Base-by-base conservation (phyloP, 2,888 invertebrate genomes). In the Cartodere bifasciata region DNA sequence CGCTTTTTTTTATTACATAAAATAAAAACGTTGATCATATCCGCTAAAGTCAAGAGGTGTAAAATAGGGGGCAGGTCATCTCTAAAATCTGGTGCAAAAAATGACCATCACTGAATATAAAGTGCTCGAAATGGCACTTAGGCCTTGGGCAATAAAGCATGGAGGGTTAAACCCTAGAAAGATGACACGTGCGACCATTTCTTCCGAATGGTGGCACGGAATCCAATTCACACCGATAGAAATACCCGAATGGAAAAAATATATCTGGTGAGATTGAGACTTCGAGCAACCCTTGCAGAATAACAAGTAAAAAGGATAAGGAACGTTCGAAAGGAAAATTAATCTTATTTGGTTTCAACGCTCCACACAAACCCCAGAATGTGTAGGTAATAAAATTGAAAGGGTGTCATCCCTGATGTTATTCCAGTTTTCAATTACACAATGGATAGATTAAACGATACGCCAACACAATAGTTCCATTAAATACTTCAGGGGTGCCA, bases 361-460 rank as follows among this genome's bases (percentile, higher is more conserved):
- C n/a, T n/a, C n/a, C n/a, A n/a, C n/a, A n/a, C n/a, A n/a, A n/a
- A n/a, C n/a, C n/a, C n/a, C n/a, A n/a, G n/a, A n/a, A n/a, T n/a
- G n/a, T n/a, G n/a, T n/a, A n/a, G n/a, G n/a, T n/a, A 33, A 38
- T 38, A 35, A 38, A 39, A 37, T 34, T 35, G 32, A 37, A 37
- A 33, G 39, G 35, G 39, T 31, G 27, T 29, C 39, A 32, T 31
- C 36, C 38, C 40, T 39, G 36, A 38, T 23, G 29, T 31, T 35
- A 7, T 26, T 5, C 34, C 36, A 36, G 37, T 40, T 45, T 46
- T 38, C 43, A 44, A 46, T 47, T 40, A 46, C 39, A 46, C 48
- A 48, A 48, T 45, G 43, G 42, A 35, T 42, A 44, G 47, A 48
- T 47, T 47, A 48, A 40, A 39, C 41, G 47, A 46, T 45, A 46